Evolutionary conservation across 2,888 invertebrate species (phyloP).

Genomic region (Didymodactylos carnosus): DNA sequence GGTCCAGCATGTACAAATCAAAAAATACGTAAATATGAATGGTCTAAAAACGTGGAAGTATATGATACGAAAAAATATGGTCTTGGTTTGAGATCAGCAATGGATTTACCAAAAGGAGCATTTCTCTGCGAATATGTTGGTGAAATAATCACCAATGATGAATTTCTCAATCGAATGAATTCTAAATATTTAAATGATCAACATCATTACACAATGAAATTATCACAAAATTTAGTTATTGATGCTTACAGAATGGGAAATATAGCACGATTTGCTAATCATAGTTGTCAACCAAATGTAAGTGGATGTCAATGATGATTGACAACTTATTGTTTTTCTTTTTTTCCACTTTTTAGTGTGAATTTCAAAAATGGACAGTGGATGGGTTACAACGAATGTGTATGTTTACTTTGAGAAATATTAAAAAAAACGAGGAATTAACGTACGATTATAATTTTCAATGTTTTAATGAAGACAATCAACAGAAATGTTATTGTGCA

Average conservation of each 20-base stretch:
- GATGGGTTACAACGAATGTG: slow-evolving; percentile 66
- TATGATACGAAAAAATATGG: slow-evolving; percentile 81
- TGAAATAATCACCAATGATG: slow-evolving; percentile 75
- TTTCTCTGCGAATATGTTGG: slow-evolving; percentile 97
- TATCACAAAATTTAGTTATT: slow-evolving; percentile 74
- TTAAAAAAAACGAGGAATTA: slow-evolving; percentile 71
- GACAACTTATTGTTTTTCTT: too few relatives aligned
- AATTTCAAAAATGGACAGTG: slow-evolving; percentile 67
- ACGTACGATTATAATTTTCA: slow-evolving; percentile 98
- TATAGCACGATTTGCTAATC: slow-evolving; percentile 88
- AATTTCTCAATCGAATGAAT: slow-evolving; percentile 63
- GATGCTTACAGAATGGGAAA: slow-evolving; percentile 91
- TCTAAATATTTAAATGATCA: slow-evolving; percentile 71
- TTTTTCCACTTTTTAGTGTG: too few relatives aligned
- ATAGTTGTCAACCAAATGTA: slow-evolving; percentile 95
- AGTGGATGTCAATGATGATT: slow-evolving; percentile 28
- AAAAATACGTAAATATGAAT: slow-evolving; percentile 72
- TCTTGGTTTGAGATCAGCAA: slow-evolving; percentile 70
- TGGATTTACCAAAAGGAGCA: slow-evolving; percentile 53
- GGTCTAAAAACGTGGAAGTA: slow-evolving; percentile 63
- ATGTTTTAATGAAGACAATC: slow-evolving; percentile 51
- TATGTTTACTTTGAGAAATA: slow-evolving; percentile 70
- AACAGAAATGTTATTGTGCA: slow-evolving; percentile 14
- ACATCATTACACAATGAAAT: slow-evolving; percentile 92
- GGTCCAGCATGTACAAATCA: slow-evolving; percentile 86